Evolutionary conservation across 2,888 invertebrate species (phyloP).

Genomic region (Sepiola atlantica): DNA sequence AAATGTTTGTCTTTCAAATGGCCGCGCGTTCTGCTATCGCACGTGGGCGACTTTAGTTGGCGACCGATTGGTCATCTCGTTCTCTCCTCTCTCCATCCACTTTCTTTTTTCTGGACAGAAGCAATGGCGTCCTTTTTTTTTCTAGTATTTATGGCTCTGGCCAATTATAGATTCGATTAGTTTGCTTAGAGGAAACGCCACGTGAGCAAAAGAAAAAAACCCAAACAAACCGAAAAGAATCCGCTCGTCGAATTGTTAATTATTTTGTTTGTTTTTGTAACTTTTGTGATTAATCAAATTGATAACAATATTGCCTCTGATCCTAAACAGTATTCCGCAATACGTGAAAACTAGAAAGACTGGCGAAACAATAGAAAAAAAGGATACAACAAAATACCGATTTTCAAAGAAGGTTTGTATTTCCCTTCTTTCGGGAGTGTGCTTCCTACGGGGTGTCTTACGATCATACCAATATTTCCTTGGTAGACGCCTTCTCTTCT

Average conservation of each 20-base stretch:
- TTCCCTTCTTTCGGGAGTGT: no score
- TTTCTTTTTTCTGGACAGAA: not conserved
- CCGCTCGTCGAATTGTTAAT: not conserved
- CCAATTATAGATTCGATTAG: not conserved
- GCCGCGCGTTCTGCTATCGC: not conserved
- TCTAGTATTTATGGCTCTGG: not conserved
- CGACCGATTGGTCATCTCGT: not conserved
- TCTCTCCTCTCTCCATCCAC: no score
- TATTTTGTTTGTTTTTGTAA: not conserved
- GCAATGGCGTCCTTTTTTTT: not conserved
- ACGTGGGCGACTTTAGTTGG: not conserved
- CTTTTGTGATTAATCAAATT: not conserved
- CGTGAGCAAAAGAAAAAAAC: not conserved
- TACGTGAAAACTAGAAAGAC: not conserved
- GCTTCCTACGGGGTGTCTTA: no score
- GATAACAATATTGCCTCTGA: not conserved
- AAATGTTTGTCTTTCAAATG: no score
- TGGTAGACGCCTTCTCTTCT: not conserved
- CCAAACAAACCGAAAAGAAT: not conserved
- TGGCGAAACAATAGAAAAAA: not conserved
- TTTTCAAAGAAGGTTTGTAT: no score
- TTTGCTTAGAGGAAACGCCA: not conserved
- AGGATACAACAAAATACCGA: no score
- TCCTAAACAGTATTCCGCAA: not conserved
- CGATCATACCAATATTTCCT: no score